These are phyloP conservation scores for Botia almorhae DNA, from an alignment of 2,797 vertebrate species.

Conservation along the genomic window DNA sequence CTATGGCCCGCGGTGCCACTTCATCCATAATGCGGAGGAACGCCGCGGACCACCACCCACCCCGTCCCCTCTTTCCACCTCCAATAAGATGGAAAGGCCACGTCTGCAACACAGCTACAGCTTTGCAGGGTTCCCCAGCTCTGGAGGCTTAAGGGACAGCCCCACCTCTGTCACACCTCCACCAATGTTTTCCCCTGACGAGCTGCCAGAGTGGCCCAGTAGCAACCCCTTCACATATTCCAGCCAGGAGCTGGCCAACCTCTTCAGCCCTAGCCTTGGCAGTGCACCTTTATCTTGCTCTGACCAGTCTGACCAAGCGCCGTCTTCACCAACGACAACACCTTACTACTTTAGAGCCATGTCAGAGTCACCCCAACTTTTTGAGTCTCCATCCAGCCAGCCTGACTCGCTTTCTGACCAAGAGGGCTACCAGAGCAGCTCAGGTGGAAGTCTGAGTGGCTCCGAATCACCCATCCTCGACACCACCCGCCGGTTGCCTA, in stretches of 20 bases:
- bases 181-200: conserved; percentile 91
- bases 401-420: conserved; percentile 97
- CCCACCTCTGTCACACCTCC: conserved; percentile 95
- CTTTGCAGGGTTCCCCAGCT: conserved; percentile 92
- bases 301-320: conserved; percentile 74
- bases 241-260: conserved; percentile 96
- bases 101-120: conserved; percentile 98
- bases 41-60: conserved; percentile 83
- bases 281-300: conserved; percentile 72
- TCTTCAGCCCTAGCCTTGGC: conserved; percentile 90
- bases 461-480: conserved; percentile 94
- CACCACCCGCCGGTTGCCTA: conserved; percentile 94
- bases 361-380: conserved; percentile 92
- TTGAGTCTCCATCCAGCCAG: conserved; percentile 91
- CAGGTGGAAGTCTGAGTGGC: conserved; percentile 91
- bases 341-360: conserved; percentile 91
- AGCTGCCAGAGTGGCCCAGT: conserved; percentile 87
- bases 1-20: conserved; percentile 91
- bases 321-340: conserved; percentile 81
- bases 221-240: conserved; percentile 96
- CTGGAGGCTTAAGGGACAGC: conserved; percentile 90
- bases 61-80: conserved; percentile 74
- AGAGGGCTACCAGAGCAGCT: conserved; percentile 98
- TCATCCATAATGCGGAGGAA: conserved; percentile 93
- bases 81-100: conserved; percentile 84